Percentiles rank a stretch among this genome's conserved stretches.
Conservation (phyloP, 2,888 invertebrate species). For the Steinernema scapterisci region DNA sequence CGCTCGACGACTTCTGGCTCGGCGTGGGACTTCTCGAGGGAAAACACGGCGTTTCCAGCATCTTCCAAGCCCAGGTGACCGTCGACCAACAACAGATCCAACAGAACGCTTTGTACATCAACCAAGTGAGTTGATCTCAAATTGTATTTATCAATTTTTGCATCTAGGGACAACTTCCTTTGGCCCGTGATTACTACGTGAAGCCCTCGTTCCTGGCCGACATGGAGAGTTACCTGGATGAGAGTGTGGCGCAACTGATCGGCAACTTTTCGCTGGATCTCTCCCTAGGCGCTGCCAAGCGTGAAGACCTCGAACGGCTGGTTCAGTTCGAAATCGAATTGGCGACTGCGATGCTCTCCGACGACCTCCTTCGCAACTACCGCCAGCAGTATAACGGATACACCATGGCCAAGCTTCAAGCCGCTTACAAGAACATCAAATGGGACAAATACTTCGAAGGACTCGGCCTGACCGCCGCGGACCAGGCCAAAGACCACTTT, state of each 20-base stretch:
- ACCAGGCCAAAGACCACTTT: conserved; percentile 18
- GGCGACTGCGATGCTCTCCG: conserved; percentile 42
- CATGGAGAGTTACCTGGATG: conserved; percentile 43
- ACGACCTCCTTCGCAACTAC: conserved; percentile 52
- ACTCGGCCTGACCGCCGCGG: conserved; percentile 13
- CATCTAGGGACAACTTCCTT: conserved; percentile 36
- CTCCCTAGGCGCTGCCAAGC: neutral
- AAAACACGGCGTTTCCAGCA: conserved; percentile 38
- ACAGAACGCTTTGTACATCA: conserved; percentile 51
- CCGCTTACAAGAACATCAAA: conserved; percentile 47
- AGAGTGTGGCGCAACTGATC: conserved; percentile 38
- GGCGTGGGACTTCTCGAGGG: conserved; percentile 36
- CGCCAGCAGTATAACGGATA: conserved; percentile 60
- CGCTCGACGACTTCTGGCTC: conserved; percentile 33
- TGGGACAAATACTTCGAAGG: conserved; percentile 48
- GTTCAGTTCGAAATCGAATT: conserved; percentile 44
- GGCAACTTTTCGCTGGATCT: conserved; percentile 38
- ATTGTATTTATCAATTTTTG: too few relatives aligned
- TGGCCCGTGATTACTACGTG: conserved; percentile 58
- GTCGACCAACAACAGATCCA: conserved; percentile 54
- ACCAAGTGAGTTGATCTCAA: conserved; percentile 36
- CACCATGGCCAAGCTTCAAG: conserved; percentile 41
- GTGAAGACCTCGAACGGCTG: conserved; percentile 35
- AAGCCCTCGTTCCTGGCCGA: conserved; percentile 52
- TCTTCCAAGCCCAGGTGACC: conserved; percentile 50